phyloP scores from a whole-genome alignment of 2,113 vertebrate species.

The Mesocricetus auratus region DNA sequence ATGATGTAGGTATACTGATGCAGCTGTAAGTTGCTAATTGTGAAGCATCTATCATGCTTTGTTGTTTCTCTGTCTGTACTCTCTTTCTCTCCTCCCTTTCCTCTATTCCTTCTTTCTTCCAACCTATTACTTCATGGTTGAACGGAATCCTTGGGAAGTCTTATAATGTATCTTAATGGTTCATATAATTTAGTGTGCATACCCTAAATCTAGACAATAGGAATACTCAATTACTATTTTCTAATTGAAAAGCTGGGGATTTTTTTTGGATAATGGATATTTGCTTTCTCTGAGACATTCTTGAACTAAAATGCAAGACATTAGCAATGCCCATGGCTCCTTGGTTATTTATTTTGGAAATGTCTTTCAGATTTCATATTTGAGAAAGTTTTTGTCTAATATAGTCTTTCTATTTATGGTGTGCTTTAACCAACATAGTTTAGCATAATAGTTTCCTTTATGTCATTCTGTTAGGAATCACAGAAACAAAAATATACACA shows the following conservation, averaged over 20 bases:
- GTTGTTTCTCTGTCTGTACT: background rate
- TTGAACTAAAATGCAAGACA: background rate
- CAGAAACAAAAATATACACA: background rate
- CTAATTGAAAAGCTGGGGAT: background rate
- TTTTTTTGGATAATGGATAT: background rate
- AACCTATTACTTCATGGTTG: background rate
- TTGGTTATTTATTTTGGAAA: constrained; percentile 47
- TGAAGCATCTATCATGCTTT: background rate
- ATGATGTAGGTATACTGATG: background rate
- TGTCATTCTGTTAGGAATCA: background rate
- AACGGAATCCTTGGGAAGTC: background rate
- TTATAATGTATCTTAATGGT: background rate
- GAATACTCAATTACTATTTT: background rate
- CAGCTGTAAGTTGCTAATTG: background rate
- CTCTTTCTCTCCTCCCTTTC: too few species aligned
- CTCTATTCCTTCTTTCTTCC: background rate
- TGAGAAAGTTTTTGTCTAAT: background rate
- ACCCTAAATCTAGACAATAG: background rate
- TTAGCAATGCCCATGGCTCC: background rate
- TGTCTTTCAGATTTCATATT: constrained; percentile 8
- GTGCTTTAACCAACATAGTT: background rate
- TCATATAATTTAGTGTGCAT: background rate
- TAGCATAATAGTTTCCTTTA: background rate
- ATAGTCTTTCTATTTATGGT: background rate
- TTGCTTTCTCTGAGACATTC: constrained; percentile 11